Base-by-base conservation (phyloP, 2,888 invertebrate species). In the Plutella xylostella region DNA sequence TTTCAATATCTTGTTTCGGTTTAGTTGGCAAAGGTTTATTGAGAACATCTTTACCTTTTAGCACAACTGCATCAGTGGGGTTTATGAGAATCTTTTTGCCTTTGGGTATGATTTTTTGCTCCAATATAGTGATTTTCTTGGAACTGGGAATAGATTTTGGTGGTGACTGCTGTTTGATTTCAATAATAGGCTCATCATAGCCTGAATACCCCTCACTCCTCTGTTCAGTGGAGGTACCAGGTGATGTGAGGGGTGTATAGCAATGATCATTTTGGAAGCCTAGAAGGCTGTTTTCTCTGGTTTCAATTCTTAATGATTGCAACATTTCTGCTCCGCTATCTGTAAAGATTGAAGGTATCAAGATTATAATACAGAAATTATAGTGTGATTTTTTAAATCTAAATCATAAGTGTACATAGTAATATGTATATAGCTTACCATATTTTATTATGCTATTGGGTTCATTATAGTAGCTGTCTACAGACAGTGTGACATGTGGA, bases 201-300 rank as follows among this genome's bases (percentile, higher is more conserved):
- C 61, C 58, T 44, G 65, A 48, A 50, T 66, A 65, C 49, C 54
- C 63, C 20, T 78, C 79, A 62, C 54, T 72, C 45, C 57, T 63
- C 51, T 73, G 72, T 47, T 78, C 69, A 49, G 65, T 40, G 45
- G 63, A 67, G 58, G 86, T 87, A 56, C 86, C 86, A 22, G 90
- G 89, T 46, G 90, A 90, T 25, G 87, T 89, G 30, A 88, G 85
- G 38, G 89, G 87, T 37, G 93, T 93, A 55, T 93, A 93, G 62
- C 93, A 93, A 62, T 94, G 93, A 68, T 93, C 93, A 76, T 93
- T 88, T 60, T 88, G 88, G 55, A 91, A 88, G 4, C 91, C 87
- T 57, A 88, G 84, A 47, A 88, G 78, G 60, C 83, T 84, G 40
- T 82, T 82, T 55, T 85, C 85, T 54, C 83, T 65, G 42, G 83